These are phyloP conservation scores for Hippocampus kuda DNA, from an alignment of 2,797 vertebrate species.

Conservation along the genomic window DNA sequence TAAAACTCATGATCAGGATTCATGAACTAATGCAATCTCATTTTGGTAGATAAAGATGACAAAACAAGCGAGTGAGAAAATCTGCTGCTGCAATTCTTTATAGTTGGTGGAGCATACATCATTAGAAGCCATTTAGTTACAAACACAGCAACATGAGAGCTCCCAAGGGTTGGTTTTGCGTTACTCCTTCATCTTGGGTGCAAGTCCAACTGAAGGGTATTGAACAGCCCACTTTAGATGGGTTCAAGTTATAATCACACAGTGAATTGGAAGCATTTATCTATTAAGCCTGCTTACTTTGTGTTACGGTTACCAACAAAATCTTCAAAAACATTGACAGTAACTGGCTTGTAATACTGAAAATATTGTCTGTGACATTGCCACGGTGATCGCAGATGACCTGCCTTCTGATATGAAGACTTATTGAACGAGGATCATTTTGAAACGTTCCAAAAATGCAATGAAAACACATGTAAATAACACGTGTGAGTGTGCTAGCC, in stretches of 20 bases:
- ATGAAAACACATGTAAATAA: not conserved
- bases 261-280: constrained; percentile 19
- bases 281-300: constrained; percentile 28
- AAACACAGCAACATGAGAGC: constrained; percentile 4
- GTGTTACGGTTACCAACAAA: constrained; percentile 22
- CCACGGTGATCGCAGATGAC: not conserved
- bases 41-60: constrained; percentile 25
- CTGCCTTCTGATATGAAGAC: not conserved
- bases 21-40: not conserved
- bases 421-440: not conserved
- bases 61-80: constrained; percentile 13
- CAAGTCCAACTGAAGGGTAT: constrained; percentile 33
- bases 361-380: no score
- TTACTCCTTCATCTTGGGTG: constrained; percentile 16
- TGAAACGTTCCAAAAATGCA: not conserved
- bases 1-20: constrained; percentile 25
- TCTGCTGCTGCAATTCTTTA: constrained; percentile 1
- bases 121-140: not conserved
- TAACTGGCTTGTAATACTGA: not conserved
- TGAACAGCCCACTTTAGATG: constrained; percentile 35
- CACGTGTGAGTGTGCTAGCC: not conserved
- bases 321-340: not conserved
- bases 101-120: not conserved
- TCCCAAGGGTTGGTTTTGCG: constrained; percentile 32
- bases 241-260: constrained; percentile 44